Percentiles rank a stretch among this genome's conserved stretches.
phyloP scores from a whole-genome alignment of 2,113 vertebrate genomes.

The Podilymbus podiceps region DNA sequence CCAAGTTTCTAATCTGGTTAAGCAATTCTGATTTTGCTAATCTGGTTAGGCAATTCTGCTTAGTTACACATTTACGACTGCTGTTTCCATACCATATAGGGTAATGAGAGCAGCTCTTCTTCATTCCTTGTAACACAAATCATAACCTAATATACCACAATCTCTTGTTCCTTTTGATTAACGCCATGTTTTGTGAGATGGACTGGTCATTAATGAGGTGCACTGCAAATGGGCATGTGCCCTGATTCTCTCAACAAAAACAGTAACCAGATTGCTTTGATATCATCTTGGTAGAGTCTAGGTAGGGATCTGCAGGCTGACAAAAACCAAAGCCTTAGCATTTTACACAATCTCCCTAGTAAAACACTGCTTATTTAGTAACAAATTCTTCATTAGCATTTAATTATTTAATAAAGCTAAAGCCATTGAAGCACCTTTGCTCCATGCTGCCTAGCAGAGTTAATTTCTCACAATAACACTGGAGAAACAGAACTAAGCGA shows the following conservation, averaged over 20 bases:
- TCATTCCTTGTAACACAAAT: too few relatives aligned
- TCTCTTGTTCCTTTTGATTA: background rate
- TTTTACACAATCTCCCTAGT: background rate
- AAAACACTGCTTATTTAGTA: background rate
- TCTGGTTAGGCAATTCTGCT: too few relatives aligned
- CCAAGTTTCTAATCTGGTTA: too few relatives aligned
- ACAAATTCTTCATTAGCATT: background rate
- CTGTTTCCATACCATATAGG: too few relatives aligned
- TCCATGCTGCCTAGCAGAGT: background rate
- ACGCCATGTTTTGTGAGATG: background rate
- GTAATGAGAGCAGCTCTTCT: too few relatives aligned
- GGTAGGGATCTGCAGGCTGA: background rate
- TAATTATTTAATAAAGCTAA: background rate
- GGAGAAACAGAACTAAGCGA: background rate
- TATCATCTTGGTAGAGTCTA: background rate
- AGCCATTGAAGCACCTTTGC: background rate
- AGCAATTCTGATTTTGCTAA: too few relatives aligned
- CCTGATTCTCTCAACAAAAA: background rate
- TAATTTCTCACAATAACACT: accelerated
- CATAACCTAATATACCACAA: too few relatives aligned
- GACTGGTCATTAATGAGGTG: background rate
- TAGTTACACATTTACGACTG: too few relatives aligned
- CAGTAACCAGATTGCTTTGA: background rate
- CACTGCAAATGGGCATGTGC: background rate
- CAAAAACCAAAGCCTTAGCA: background rate